phyloP scores from a whole-genome alignment of 2,797 vertebrate genomes.

The Aldrovandia affinis region DNA sequence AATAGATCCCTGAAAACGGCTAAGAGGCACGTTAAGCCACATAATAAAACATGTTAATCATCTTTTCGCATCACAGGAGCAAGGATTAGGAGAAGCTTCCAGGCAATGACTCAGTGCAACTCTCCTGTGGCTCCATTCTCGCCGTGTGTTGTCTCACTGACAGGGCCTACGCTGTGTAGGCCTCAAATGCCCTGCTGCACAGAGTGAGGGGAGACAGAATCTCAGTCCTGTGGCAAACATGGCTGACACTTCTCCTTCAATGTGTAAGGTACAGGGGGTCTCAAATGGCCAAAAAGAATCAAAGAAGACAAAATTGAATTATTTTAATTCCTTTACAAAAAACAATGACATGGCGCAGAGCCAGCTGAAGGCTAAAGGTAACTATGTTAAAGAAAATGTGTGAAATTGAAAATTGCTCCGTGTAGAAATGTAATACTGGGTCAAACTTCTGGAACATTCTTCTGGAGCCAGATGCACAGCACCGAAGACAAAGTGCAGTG shows the following conservation, averaged over 20 bases:
- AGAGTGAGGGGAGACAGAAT: background rate
- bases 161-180: slow-evolving; percentile 13
- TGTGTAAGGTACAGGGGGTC: background rate
- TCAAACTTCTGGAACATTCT: slow-evolving; percentile 20
- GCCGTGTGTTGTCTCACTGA: slow-evolving; percentile 40
- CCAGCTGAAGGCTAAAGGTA: background rate
- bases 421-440: background rate
- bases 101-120: slow-evolving; percentile 58
- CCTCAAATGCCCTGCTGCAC: slow-evolving; percentile 8
- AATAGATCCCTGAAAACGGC: slow-evolving; percentile 35
- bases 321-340: background rate
- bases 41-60: slow-evolving; percentile 44
- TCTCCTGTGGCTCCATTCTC: background rate
- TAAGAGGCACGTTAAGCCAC: slow-evolving; percentile 39
- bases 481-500: background rate
- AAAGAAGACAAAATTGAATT: background rate
- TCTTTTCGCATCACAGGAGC: slow-evolving; percentile 49
- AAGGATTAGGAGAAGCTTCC: slow-evolving; percentile 44
- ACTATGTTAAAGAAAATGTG: background rate
- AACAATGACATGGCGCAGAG: slow-evolving; percentile 2
- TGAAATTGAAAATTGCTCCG: slow-evolving; percentile 10
- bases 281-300: background rate
- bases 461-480: background rate
- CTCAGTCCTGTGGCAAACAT: background rate
- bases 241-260: background rate